Conservation (phyloP, 2,113 vertebrate genomes). For the Nothocercus nigrocapillus region DNA sequence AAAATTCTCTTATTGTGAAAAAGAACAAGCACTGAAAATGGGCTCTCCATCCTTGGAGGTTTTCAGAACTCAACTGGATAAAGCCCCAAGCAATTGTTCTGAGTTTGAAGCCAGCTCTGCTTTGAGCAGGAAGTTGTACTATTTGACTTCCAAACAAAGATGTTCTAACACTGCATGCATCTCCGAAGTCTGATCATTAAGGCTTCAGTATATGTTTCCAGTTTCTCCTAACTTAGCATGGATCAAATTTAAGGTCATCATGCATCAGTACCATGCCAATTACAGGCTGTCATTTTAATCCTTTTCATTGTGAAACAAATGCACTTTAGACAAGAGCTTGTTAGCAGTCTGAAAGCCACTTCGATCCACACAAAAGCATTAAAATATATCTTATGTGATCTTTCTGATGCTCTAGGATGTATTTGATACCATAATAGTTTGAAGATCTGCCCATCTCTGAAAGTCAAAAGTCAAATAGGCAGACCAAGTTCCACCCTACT, state of each 20-base stretch:
- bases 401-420: background rate
- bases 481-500: too few species aligned
- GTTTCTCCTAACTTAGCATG: background rate
- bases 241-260: background rate
- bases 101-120: too few species aligned
- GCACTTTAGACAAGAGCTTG: background rate
- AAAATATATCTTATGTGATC: background rate
- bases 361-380: background rate
- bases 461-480: background rate
- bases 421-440: background rate
- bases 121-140: too few species aligned
- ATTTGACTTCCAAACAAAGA: too few species aligned
- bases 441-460: background rate
- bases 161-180: background rate
- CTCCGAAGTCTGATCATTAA: background rate
- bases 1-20: too few species aligned
- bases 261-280: background rate
- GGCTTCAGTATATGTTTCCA: background rate
- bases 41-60: too few species aligned
- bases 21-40: too few species aligned
- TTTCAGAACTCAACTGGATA: too few species aligned
- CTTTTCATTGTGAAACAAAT: background rate
- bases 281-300: background rate
- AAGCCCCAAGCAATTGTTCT: too few species aligned
- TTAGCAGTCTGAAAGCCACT: background rate